Evolutionary conservation across 2,888 invertebrate species (phyloP), one percentile per base, ranked within the genome.

Genomic region (Junonia oenone): DNA sequence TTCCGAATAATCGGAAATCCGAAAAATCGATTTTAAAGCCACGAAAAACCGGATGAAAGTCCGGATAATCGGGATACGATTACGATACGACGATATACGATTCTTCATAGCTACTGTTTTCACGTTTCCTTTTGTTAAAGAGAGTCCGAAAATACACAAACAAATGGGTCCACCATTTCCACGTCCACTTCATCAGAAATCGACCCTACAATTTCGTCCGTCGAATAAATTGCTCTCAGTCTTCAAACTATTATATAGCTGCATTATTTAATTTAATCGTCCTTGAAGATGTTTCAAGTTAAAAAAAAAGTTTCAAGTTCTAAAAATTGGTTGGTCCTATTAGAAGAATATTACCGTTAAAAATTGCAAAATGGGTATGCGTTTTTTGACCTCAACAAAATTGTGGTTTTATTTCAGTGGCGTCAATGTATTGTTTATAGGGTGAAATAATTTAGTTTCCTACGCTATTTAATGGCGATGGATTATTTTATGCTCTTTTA

Each of bases 291-390:
- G 17, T 19, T 40, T 19, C 38, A 19, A 40, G 38, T n/a, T 19
- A 9, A 6, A 2, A 17, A 19, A 15, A 0, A n/a, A n/a, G 17
- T 19, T 40, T 19, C 38, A 19, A 40, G 38, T n/a, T 19, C 17
- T 11, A 2, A 17, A 19, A 15, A 0, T 15, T n/a, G n/a, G 19
- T 46, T 46, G 37, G 53, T 53, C 53, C 60, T 47, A 65, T 63
- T 61, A 63, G 54, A 48, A 33, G 56, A 64, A 68, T 68, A 68
- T 59, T 51, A 58, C 64, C 66, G 66, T 64, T 63, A 56, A 64
- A 65, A 50, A 55, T 40, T 45, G 37, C 49, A 51, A 63, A 64
- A 67, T 65, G 51, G 63, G 62, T 60, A 66, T 63, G 64, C 67
- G 61, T 64, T 63, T 63, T 63, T 67, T 62, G 61, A 64, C 61